Base-by-base conservation (phyloP, 2,888 invertebrate species). In the Polydrusus cervinus region DNA sequence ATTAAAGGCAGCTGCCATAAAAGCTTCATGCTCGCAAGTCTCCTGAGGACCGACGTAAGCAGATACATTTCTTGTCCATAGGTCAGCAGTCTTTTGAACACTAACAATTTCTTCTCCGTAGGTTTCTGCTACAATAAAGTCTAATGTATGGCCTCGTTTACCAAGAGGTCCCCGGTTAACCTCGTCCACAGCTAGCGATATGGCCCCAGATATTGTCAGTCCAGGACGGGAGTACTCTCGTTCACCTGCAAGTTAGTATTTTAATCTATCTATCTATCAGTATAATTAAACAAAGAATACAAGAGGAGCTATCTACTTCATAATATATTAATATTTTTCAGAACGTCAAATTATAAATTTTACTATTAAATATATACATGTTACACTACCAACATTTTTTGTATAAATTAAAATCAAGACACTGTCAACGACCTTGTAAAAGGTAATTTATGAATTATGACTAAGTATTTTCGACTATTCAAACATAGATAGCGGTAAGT, bases 1-100 rank as follows among this genome's bases (percentile, higher is more conserved):
- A 87, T 97, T 97, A 88, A 97, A 97, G 51, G 97, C 94, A 0
- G 97, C 94, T 0, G 97, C 97, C 92, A 98, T 94, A 80, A 95
- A 92, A 0, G 95, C 97, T 87, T 98, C 97, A 86, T 97, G 96
- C 18, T 95, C 92, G 86, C 97, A 97, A 0, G 96, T 95, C 86
- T 96, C 96, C 84, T 95, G 95, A 0, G 95, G 95, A 0, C 97
- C 97, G 80, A 98, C 95, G 85, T 95, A 97, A 43, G 92, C 97
- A 1, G 95, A 93, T 68, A 97, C 92, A 83, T 96, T 95, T 79
- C 91, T 89, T 62, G 92, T 93, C 94, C 96, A 95, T 51, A 97
- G 87, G 14, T 94, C 90, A 0, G 97, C 97, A 34, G 96, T 96
- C 88, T 93, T 92, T 69, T 92, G 89, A 79, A 97, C 96, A 84